Percentiles rank a stretch among this genome's conserved stretches.
phyloP scores from a whole-genome alignment of 2,797 vertebrate species.

The Malacoraja senta region DNA sequence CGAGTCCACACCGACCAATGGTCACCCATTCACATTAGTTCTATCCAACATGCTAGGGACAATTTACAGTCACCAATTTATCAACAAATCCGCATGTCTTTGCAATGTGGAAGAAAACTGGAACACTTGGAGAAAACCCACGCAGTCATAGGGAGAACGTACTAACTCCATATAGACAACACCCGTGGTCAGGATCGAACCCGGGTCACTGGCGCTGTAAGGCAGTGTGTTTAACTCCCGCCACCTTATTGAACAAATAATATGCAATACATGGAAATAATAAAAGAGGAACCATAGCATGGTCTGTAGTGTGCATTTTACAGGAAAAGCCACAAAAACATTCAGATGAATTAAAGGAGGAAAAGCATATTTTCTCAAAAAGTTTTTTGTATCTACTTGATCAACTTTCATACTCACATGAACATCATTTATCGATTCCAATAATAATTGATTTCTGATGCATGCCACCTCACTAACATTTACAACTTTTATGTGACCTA shows the following conservation, averaged over 20 bases:
- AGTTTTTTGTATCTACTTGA: neutral
- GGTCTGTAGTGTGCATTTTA: neutral
- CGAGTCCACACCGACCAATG: no score
- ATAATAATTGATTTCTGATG: neutral
- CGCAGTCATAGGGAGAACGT: no score
- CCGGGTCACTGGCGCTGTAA: no score
- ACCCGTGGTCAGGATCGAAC: no score
- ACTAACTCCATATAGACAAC: no score
- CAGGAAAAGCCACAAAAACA: neutral
- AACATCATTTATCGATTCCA: neutral
- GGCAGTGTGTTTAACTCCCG: neutral
- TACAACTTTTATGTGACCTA: neutral
- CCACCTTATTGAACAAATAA: neutral
- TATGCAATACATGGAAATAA: neutral
- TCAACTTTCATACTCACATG: neutral
- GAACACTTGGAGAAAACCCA: no score
- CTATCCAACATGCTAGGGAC: no score
- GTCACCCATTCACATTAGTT: no score
- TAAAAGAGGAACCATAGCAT: neutral
- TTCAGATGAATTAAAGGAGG: neutral
- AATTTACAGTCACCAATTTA: no score
- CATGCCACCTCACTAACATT: neutral
- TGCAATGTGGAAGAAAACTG: no score
- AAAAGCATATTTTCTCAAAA: neutral
- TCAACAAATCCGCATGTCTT: no score